A percentile compares a stretch with the other conserved stretches of the same genome.
phyloP scores from a whole-genome alignment of 1,140 invertebrate genomes.

The Temnothorax curvispinosus region DNA sequence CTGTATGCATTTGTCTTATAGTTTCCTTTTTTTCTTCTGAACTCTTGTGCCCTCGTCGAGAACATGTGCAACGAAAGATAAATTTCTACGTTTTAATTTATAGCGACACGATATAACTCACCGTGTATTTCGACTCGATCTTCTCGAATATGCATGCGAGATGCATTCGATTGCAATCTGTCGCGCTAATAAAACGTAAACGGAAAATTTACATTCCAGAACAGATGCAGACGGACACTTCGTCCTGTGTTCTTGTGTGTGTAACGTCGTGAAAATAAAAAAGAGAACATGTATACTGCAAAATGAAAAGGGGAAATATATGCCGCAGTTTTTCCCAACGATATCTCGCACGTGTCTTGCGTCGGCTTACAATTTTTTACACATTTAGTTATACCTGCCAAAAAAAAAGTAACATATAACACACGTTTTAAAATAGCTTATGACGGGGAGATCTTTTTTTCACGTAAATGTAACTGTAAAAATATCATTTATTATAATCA shows the following conservation, averaged over 20 bases:
- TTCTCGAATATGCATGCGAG: background rate
- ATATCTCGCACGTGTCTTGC: background rate
- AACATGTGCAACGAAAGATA: background rate
- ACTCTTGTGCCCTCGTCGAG: background rate
- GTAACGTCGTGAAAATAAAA: background rate
- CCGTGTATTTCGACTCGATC: background rate
- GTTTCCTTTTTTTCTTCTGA: background rate
- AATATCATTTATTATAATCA: background rate
- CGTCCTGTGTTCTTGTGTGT: background rate
- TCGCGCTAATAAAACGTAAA: background rate
- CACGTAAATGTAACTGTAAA: background rate
- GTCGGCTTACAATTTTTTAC: background rate
- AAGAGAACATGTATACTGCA: background rate
- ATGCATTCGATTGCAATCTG: background rate
- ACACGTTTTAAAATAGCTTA: background rate
- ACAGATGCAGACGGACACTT: background rate
- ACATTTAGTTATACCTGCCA: background rate
- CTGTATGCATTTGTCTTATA: background rate
- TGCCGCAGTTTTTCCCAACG: background rate
- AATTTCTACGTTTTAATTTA: conserved; percentile 5
- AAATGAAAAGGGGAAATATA: background rate
- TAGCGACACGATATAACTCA: background rate
- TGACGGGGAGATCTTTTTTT: background rate
- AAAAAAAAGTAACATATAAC: background rate
- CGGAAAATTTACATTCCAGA: conserved; percentile 29